phyloP scores from a whole-genome alignment of 2,113 vertebrate genomes.

The Ellobius talpinus region DNA sequence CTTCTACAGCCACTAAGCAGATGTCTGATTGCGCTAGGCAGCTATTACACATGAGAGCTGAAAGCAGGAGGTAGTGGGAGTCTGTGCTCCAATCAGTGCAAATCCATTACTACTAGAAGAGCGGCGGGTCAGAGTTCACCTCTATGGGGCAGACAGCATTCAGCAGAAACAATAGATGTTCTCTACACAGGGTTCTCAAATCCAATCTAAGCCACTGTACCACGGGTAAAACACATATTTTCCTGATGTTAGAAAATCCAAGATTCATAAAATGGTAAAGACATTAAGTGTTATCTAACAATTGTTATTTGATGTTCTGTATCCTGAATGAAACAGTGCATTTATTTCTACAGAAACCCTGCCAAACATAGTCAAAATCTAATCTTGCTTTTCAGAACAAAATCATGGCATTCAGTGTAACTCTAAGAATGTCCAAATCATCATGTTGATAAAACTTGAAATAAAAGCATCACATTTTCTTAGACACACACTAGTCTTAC shows the following conservation, averaged over 20 bases:
- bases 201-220: neutral
- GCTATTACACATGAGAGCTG: constrained; percentile 24
- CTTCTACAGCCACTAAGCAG: constrained; percentile 56
- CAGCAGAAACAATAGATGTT: constrained; percentile 64
- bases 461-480: constrained; percentile 56
- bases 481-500: constrained; percentile 51
- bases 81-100: constrained; percentile 31
- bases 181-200: constrained; percentile 42
- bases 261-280: constrained; percentile 38
- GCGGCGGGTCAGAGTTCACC: constrained; percentile 31
- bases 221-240: constrained; percentile 25
- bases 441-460: constrained; percentile 25
- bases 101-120: constrained; percentile 55
- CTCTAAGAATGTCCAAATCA: constrained; percentile 34
- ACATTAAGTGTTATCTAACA: constrained; percentile 36
- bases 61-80: constrained; percentile 32
- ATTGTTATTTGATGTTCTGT: constrained; percentile 4
- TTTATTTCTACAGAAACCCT: constrained; percentile 57
- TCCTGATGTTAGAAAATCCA: constrained; percentile 24
- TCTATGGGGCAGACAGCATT: constrained; percentile 20
- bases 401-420: constrained; percentile 44
- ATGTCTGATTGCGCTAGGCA: constrained; percentile 52
- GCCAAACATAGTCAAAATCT: constrained; percentile 17
- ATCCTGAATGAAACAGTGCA: constrained; percentile 9
- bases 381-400: constrained; percentile 54